phyloP scores from a whole-genome alignment of 2,113 vertebrate genomes.

The Leucosticte australis region DNA sequence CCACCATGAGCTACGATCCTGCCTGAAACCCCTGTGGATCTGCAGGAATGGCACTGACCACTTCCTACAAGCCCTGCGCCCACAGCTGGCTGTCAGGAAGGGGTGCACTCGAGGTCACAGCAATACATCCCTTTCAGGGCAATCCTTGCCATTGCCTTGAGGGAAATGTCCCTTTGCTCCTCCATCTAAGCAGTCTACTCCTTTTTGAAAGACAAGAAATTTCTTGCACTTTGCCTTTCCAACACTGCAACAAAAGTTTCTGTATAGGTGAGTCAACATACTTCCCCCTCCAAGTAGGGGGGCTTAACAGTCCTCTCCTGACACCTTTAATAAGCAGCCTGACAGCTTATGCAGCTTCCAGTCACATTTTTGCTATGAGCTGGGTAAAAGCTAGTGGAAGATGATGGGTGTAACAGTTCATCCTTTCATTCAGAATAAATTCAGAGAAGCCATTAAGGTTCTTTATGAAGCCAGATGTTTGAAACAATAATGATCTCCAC shows the following conservation, averaged over 20 bases:
- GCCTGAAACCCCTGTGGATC: background rate
- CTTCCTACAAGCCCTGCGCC: accelerated
- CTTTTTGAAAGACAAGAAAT: background rate
- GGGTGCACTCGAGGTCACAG: background rate
- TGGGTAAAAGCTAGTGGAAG: slow-evolving; percentile 19
- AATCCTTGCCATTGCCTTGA: background rate
- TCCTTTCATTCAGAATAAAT: slow-evolving; percentile 51
- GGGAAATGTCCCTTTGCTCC: background rate
- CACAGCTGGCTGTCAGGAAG: background rate
- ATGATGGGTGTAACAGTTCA: background rate
- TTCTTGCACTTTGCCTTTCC: background rate
- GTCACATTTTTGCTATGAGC: background rate
- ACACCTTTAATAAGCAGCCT: slow-evolving; percentile 19
- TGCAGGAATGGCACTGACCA: background rate
- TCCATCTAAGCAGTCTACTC: background rate
- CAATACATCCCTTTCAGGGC: background rate
- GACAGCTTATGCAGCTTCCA: slow-evolving; percentile 15
- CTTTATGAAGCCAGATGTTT: slow-evolving; percentile 59
- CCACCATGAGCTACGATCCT: background rate
- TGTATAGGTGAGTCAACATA: background rate
- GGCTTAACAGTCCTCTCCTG: background rate
- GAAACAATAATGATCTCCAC: slow-evolving; percentile 64
- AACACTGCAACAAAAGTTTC: background rate
- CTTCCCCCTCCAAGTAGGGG: accelerated
- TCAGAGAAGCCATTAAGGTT: slow-evolving; percentile 38